These are phyloP conservation scores for Protomyctophum bolini DNA, from an alignment of 2,113 vertebrate genomes.

Conservation along the genomic window DNA sequence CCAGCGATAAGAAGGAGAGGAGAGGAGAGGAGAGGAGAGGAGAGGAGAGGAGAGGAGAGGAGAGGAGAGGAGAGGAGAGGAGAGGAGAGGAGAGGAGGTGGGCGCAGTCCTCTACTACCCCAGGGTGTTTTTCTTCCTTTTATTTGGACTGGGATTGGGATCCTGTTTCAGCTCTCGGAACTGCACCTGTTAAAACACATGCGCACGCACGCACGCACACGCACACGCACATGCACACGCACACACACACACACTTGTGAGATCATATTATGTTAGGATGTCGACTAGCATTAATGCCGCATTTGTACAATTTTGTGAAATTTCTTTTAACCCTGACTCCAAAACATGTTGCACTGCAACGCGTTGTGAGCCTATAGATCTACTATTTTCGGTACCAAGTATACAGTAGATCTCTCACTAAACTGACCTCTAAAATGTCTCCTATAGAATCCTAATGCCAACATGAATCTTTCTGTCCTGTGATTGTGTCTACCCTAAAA, in stretches of 20 bases:
- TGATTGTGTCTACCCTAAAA: too few species aligned
- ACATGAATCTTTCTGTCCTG: too few species aligned
- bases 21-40: constrained; percentile 13
- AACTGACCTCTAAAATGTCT: too few species aligned
- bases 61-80: constrained; percentile 13
- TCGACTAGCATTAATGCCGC: too few species aligned
- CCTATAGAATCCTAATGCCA: too few species aligned
- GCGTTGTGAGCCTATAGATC: too few species aligned
- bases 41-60: constrained; percentile 20
- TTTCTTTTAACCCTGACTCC: too few species aligned
- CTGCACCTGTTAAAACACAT: constrained; percentile 98
- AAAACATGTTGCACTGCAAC: too few species aligned
- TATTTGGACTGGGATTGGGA: constrained; percentile 92
- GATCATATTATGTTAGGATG: too few species aligned
- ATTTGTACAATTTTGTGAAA: too few species aligned
- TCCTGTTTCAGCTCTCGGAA: constrained; percentile 96
- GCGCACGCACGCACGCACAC: constrained; percentile 69
- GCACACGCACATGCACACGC: constrained; percentile 39
- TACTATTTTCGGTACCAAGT: too few species aligned
- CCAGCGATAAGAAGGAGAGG: constrained; percentile 64
- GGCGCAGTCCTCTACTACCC: constrained; percentile 79
- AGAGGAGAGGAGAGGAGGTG: constrained; percentile 45
- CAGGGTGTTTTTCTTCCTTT: constrained; percentile 97
- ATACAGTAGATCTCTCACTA: too few species aligned
- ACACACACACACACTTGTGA: constrained; percentile 50